Conservation (phyloP, 1,140 invertebrate genomes). For the Dendroctonus ponderosae region DNA sequence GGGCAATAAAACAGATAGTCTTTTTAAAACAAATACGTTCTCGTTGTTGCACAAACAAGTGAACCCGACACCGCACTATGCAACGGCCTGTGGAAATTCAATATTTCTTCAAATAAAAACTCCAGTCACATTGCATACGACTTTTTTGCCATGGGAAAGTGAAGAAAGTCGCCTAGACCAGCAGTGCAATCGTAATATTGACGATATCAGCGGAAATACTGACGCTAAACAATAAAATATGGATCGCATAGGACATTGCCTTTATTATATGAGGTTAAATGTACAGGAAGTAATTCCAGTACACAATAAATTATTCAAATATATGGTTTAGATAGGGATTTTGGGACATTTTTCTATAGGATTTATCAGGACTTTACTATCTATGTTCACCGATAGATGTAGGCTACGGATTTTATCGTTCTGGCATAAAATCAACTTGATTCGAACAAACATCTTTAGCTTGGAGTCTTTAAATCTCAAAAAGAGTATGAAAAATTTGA, state of each 20-base stretch:
- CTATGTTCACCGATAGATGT: too few species aligned
- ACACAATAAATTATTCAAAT: background rate
- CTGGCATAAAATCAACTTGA: too few species aligned
- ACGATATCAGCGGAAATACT: constrained; percentile 24
- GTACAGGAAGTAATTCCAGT: constrained; percentile 14
- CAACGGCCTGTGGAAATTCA: constrained; percentile 14
- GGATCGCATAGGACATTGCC: constrained; percentile 20
- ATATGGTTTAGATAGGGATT: background rate
- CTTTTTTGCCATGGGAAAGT: constrained; percentile 17
- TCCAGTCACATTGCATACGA: background rate
- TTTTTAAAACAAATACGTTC: too few species aligned
- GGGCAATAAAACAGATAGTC: too few species aligned
- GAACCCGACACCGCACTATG: constrained; percentile 4
- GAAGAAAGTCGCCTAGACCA: constrained; percentile 10
- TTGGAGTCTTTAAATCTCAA: too few species aligned
- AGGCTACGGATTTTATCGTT: background rate
- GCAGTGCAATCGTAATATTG: constrained; percentile 10
- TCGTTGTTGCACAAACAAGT: background rate
- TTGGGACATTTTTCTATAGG: background rate
- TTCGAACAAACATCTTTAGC: too few species aligned
- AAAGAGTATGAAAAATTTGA: too few species aligned
- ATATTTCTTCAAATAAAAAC: constrained; percentile 22
- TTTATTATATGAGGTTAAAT: constrained; percentile 23
- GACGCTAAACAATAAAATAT: constrained; percentile 18
- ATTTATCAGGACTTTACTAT: too few species aligned